A percentile compares a stretch with the other conserved stretches of the same genome.
These are phyloP conservation scores for Nothobranchius kuhntae DNA, from an alignment of 2,113 vertebrate genomes.

Conservation along the genomic window DNA sequence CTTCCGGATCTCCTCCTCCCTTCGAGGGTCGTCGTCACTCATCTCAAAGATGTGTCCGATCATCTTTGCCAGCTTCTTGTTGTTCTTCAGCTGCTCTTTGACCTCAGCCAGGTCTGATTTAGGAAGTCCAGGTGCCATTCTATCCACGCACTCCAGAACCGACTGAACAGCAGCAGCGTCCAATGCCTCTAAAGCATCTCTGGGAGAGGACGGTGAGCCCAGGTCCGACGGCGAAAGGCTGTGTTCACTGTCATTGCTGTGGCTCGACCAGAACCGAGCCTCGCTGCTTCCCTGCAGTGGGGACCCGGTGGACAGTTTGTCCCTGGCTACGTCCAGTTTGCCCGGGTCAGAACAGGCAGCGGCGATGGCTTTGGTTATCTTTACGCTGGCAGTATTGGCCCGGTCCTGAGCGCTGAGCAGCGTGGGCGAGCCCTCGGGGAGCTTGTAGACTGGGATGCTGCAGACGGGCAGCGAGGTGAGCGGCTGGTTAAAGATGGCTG, in stretches of 20 bases:
- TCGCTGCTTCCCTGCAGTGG: conserved; percentile 82
- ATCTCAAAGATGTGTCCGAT: conserved; percentile 97
- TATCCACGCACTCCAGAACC: conserved; percentile 92
- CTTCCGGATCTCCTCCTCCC: conserved; percentile 96
- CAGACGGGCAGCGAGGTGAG: conserved; percentile 94
- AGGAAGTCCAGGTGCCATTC: conserved; percentile 87
- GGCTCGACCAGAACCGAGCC: conserved; percentile 87
- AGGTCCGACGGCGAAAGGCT: conserved; percentile 90
- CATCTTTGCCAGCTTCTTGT: conserved; percentile 98
- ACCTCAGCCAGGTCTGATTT: conserved; percentile 85
- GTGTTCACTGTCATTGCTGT: conserved; percentile 89
- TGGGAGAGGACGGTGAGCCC: conserved; percentile 91
- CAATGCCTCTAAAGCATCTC: conserved; percentile 89
- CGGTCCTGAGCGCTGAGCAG: conserved; percentile 70
- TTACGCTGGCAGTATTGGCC: conserved; percentile 78
- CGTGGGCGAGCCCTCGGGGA: conserved; percentile 89
- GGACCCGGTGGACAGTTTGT: conserved; percentile 77
- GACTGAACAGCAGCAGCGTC: conserved; percentile 89
- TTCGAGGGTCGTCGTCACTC: conserved; percentile 88
- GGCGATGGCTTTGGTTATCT: conserved; percentile 86
- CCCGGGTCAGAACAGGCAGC: conserved; percentile 82
- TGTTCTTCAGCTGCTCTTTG: conserved; percentile 89
- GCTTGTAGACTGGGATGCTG: conserved; percentile 97
- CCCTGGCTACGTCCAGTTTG: conserved; percentile 66
- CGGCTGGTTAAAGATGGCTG: conserved; percentile 95